Evolutionary conservation across 64 coral and sea anemone species (phyloP), one percentile per base, ranked within the genome.

Genomic region (Montipora foliosa): DNA sequence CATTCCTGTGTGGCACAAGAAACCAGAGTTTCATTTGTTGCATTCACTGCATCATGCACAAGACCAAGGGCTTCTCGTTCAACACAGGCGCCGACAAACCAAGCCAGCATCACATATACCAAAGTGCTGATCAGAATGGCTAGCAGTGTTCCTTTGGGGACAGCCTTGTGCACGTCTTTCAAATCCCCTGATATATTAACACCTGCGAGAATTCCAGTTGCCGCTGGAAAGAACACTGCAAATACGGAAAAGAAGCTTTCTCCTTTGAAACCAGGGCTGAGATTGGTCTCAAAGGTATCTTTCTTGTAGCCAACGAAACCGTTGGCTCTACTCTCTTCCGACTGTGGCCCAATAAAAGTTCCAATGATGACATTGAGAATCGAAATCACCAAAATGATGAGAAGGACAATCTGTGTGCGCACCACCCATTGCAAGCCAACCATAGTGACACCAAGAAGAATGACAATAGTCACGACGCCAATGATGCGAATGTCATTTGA

Each of bases 171-270:
- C 49, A 92, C 95, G 78, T 94, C 83, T 59, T 92, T 94, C 20
- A 99, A 89, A 83, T 99, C 98, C 37, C 95, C 95, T 13, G 98
- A 99, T 58, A 99, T 99, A 62, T 96, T 99, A 1, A 99, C 98
- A 72, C 98, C 98, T 55, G 95, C 98, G 58, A 99, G 81, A 93
- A 99, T 99, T 73, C 95, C 95, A 53, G 95, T 96, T 8, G 95
- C 95, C 49, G 98, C 98, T 48, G 98, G 98, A 49, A 99, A 99
- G 67, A 99, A 99, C n/a, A 99, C 93, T 44, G 98, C 89, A 96
- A 99, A 96, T 12, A 99, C 98, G 7, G 98, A 96, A 76, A 99
- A 96, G 45, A 99, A 99, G 47, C 89, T 89, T 72, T 99, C 98
- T 10, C 87, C 98, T n/a, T 55, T 87, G 68, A 87, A 99, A 72